phyloP scores from a whole-genome alignment of 1,140 invertebrate species.

The Melipona quadrifasciata region DNA sequence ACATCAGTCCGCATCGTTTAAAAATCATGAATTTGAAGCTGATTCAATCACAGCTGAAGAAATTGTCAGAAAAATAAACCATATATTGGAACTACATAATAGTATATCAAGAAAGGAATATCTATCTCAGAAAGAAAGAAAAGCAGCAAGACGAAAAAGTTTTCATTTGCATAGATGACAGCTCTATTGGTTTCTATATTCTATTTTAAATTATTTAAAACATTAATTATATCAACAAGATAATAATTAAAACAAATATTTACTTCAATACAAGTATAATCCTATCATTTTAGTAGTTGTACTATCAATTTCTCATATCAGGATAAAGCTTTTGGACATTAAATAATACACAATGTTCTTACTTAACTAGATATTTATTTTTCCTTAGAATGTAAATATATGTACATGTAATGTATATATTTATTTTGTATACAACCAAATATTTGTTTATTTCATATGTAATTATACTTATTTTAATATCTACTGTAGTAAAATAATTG shows the following conservation, averaged over 20 bases:
- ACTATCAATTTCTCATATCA: conserved; percentile 15
- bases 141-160: conserved; percentile 83
- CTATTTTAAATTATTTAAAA: conserved; percentile 61
- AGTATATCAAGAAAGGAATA: conserved; percentile 91
- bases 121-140: conserved; percentile 84
- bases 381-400: not conserved
- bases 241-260: conserved; percentile 4
- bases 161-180: conserved; percentile 82
- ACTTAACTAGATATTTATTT: conserved; percentile 1
- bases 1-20: conserved; percentile 85
- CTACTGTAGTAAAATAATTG: conserved; percentile 16
- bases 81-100: conserved; percentile 91
- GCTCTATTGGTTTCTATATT: conserved; percentile 68
- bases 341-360: not conserved
- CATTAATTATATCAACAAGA: conserved; percentile 36
- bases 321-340: not conserved
- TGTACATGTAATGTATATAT: conserved; percentile 17
- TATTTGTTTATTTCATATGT: conserved; percentile 41
- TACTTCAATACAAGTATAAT: conserved; percentile 4
- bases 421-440: conserved; percentile 18
- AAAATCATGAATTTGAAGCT: conserved; percentile 93
- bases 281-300: conserved; percentile 12
- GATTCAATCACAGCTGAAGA: conserved; percentile 88
- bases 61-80: conserved; percentile 93
- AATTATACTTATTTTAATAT: conserved; percentile 45